Base-by-base conservation (phyloP, 1,140 invertebrate species). In the Agrypnia vestita region DNA sequence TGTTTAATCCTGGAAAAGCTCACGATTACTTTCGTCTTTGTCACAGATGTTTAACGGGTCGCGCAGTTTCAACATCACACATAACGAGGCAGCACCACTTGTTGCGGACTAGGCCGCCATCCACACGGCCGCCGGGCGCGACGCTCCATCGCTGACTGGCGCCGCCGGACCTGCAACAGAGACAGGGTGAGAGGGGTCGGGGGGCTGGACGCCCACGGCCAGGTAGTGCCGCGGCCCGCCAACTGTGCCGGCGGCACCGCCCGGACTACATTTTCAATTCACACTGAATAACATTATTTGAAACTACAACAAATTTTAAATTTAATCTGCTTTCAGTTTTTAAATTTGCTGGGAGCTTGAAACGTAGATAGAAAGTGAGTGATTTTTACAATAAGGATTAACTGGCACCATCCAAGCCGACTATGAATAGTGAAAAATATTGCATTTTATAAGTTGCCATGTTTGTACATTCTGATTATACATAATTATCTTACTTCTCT, bases 41-140 rank as follows among this genome's bases (percentile, higher is more conserved):
- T 69, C 64, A 69, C 64, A 47, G 19, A 62, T 62, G 25, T 13
- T 25, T 25, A 13, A 62, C 9, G 61, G 19, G 61, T 86, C 84
- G 85, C 83, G 82, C 85, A 12, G 44, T 35, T 15, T 25, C 25
- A 13, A 53, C 55, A 69, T 17, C 61, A 67, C 69, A 71, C 46
- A 86, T 6, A 35, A 6, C 6, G 6, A 35, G 25, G 6, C 6
- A 35, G 25, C 25, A 35, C 86, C 86, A 85, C 25, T 79, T 84
- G 85, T 79, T 85, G 85, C 84, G 72, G 59, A 64, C 43, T 47
- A 51, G 13, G 56, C 67, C 67, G 64, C 69, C 56, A n/a, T 35
- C 71, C 44, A 56, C 78, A 69, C 78, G 49, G 53, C 64, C 59
- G 56, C 44, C 53, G 55, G 47, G 25, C 43, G 67, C 53, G 67